Evolutionary conservation across 2,888 invertebrate genomes (phyloP).

Genomic region (Tetheella fluctuosa): DNA sequence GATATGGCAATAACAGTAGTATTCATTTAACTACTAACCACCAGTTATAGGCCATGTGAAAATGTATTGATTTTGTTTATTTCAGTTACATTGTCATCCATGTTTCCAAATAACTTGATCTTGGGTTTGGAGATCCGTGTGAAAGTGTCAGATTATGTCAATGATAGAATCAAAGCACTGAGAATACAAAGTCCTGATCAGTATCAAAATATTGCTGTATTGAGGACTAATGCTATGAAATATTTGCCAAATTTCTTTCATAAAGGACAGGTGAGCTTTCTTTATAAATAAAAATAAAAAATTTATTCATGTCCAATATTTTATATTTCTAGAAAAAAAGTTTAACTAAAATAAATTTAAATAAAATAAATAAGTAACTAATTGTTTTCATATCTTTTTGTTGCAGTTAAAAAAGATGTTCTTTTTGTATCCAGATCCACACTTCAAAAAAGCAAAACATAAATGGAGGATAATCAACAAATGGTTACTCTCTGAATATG

Average conservation of each 20-base stretch:
- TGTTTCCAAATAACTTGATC: slow-evolving; percentile 95
- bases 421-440: slow-evolving; percentile 99
- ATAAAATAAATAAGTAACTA: not conserved
- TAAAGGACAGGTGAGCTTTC: slow-evolving; percentile 91
- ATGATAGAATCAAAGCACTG: slow-evolving; percentile 95
- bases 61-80: slow-evolving; percentile 29
- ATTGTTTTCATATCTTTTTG: slow-evolving; percentile 15
- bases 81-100: slow-evolving; percentile 93
- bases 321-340: too few relatives aligned
- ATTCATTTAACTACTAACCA: too few relatives aligned
- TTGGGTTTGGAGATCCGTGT: slow-evolving; percentile 99
- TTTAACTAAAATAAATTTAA: too few relatives aligned
- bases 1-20: too few relatives aligned
- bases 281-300: not conserved
- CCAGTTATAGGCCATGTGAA: not conserved
- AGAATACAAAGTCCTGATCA: slow-evolving; percentile 88
- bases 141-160: slow-evolving; percentile 99
- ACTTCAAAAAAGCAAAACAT: slow-evolving; percentile 99
- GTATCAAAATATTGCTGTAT: slow-evolving; percentile 97
- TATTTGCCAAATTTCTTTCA: slow-evolving; percentile 98
- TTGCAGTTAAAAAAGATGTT: slow-evolving; percentile 97
- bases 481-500: slow-evolving; percentile 97
- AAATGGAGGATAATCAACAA: slow-evolving; percentile 99
- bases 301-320: not conserved
- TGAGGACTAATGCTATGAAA: slow-evolving; percentile 99